A percentile compares a stretch with the other conserved stretches of the same genome.
phyloP scores from a whole-genome alignment of 2,113 vertebrate species.

The Sinocyclocheilus maitianheensis region DNA sequence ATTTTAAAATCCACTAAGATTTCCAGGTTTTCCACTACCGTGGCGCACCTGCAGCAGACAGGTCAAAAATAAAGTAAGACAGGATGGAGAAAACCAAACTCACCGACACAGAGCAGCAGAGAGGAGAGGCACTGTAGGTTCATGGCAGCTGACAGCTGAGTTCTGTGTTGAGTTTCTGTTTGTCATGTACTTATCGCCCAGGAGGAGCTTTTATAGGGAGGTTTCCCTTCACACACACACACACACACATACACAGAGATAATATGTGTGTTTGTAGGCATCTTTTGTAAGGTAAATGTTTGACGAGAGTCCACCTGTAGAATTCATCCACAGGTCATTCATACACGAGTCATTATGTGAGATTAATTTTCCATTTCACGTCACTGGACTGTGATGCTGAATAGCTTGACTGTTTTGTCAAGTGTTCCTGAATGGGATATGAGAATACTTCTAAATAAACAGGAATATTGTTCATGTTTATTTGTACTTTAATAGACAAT shows the following conservation, averaged over 20 bases:
- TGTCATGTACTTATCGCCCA: slow-evolving; percentile 9
- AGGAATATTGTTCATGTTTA: background rate
- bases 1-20: background rate
- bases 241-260: background rate
- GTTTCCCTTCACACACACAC: slow-evolving; percentile 23
- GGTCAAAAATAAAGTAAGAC: background rate
- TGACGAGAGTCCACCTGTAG: background rate
- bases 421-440: background rate
- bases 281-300: slow-evolving; percentile 27
- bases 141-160: slow-evolving; percentile 42
- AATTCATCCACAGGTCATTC: slow-evolving; percentile 4
- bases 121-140: slow-evolving; percentile 36
- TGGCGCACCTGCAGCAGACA: background rate
- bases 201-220: slow-evolving; percentile 44
- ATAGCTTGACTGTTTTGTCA: too few species aligned
- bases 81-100: slow-evolving; percentile 33
- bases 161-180: slow-evolving; percentile 35
- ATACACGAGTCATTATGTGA: background rate
- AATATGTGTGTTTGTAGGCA: background rate
- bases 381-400: background rate
- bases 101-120: slow-evolving; percentile 47
- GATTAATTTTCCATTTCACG: background rate
- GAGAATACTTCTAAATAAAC: background rate
- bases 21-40: background rate
- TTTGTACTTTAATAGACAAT: background rate